Evolutionary conservation across 2,888 invertebrate genomes (phyloP), one percentile per base, ranked within the genome.

Genomic region (Metellina segmentata): DNA sequence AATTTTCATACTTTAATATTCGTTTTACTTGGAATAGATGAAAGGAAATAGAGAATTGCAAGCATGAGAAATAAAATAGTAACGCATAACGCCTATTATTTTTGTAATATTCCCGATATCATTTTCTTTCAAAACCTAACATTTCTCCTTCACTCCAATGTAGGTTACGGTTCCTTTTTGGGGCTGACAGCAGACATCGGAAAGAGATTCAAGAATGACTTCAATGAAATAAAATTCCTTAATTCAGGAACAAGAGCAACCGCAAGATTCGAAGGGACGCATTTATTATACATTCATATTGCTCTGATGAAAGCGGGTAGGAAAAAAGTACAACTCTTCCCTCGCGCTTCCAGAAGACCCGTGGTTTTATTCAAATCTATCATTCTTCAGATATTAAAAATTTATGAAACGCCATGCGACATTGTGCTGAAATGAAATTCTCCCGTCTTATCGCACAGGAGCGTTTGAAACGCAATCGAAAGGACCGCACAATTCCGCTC

Each of bases 351-450:
- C 13, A 61, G 16, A 9, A 61, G 61, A 61, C 13, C 61, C 16
- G 61, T 19, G 72, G 19, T 72, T 72, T 72, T n/a, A 81, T 53
- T 34, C n/a, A 81, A 82, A 81, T 81, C 16, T 69, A 16, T 48
- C 70, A 81, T 81, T 34, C 16, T 34, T 48, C 34, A 48, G 13
- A 81, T 81, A 81, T 81, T 81, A 81, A 81, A 81, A 69, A 69
- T 70, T 70, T 81, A 70, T 69, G 69, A 69, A 81, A 81, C 49
- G 61, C 34, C 69, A 69, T 69, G 48, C 48, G 81, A 34, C 81
- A 70, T 81, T 81, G 61, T 16, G 48, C 8, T 69, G 34, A 81
- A 81, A 81, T 49, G 48, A 81, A 81, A 81, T 34, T 49, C 9
- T 9, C 61, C n/a, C 69, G n/a, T n/a, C 69, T 81, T 69, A 19